Base-by-base conservation (phyloP, 2,797 vertebrate species). In the Premnoplex brunnescens region DNA sequence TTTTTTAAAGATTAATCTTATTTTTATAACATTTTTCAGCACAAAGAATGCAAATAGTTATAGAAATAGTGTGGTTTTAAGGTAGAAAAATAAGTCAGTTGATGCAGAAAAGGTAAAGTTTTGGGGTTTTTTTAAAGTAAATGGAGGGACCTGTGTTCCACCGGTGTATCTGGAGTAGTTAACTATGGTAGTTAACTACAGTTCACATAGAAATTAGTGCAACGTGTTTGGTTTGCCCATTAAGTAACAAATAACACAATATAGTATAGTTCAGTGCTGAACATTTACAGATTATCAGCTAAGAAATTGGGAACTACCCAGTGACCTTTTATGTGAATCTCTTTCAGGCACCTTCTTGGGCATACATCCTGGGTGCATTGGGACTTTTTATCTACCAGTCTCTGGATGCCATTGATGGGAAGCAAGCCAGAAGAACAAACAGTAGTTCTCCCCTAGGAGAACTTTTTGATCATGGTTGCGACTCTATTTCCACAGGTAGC, bases 401-500 rank as follows among this genome's bases (percentile, higher is more conserved):
- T 74, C 97, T 99, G 97, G 99, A 99, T 84, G 99, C 99, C 75
- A 99, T 99, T 85, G 99, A 99, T 71, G 99, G 99, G 86, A 99
- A 99, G 96, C 99, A 99, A 98, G 99, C 99, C 37, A 98, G 99
- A 97, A 98, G 99, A 96, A 99, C 99, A 39, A 99, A 99, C 94
- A 99, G 98, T 96, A 99, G 99, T 96, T 99, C 99, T 8, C 97
- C 99, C 14, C 98, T 99, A 3, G 99, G 99, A 39, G 99, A 99
- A 91, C 98, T 99, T 79, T 99, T 99, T 89, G 99, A 99, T 97
- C 99, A 99, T 89, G 99, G 99, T 93, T 99, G 99, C 37, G 99
- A 99, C 81, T 99, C 99, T 12, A 98, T 99, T 96, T 99, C 99
- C 71, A 99, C 99, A 98, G 99, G 99, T 99, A 98, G 95, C 46